Evolutionary conservation across 1,140 invertebrate genomes (phyloP), one percentile per base, ranked within the genome.

Genomic region (Lordiphosa stackelbergi): DNA sequence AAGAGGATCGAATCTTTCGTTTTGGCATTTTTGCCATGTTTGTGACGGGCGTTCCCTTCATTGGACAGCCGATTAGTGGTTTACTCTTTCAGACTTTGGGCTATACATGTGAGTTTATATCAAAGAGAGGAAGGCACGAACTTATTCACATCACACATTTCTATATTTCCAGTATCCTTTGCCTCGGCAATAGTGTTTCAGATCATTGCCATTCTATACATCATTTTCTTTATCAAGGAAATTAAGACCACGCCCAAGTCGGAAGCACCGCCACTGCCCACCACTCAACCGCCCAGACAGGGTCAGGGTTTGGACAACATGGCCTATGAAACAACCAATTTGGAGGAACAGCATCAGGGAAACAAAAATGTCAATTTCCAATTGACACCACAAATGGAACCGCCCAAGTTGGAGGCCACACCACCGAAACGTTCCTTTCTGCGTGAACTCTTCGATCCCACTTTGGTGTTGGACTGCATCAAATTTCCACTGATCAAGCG

Each of bases 1-100:
- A 91, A 35, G 89, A 91, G 65, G 90, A 90, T 66, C 88, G 91
- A 19, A 90, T 91, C 2, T 89, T 91, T 60, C 88, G 91, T 9
- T 88, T 88, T 51, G 87, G 87, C 3, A 87, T 88, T 41, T 88
- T 88, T 49, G 84, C 84, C 11, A 85, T 87, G 79, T 85, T 88
- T n/a, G 56, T 85, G 0, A 88, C 73, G 0, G 70, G 72, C 4
- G 56, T 85, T n/a, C 84, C 85, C 0, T 79, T 88, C 10, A 58
- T 87, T 28, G 81, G 84, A 5, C 61, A 84, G 57, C 70, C 78
- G 2, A 59, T 74, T 9, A 86, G 84, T 63, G 87, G 87, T 40
- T 36, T 69, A 2, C 54, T 88, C 4, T 87, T 85, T 7, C 66
- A 66, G 0, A 57, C 65, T 5, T 40, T 88, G 7, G 86, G 86